A percentile compares a stretch with the other conserved stretches of the same genome.
Evolutionary conservation across 2,888 invertebrate species (phyloP).

Genomic region (Coecobrya sp.): DNA sequence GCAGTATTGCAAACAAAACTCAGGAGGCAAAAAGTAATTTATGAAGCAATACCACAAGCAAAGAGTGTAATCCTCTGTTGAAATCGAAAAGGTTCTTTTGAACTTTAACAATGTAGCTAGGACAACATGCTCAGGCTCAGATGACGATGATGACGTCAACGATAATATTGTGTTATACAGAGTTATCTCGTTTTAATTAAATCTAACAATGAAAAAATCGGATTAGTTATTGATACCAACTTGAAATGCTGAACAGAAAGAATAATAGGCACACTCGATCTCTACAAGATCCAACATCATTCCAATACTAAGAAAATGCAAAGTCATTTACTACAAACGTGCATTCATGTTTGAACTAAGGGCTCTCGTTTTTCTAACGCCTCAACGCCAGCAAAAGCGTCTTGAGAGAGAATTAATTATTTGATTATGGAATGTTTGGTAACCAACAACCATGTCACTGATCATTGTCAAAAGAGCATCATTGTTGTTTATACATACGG

Average conservation of each 20-base stretch:
- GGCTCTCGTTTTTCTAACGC: not conserved
- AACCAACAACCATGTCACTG: constrained; percentile 26
- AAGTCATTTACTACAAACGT: constrained; percentile 57
- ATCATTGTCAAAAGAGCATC: constrained; percentile 7
- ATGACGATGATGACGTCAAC: not conserved
- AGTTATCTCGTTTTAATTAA: constrained; percentile 59
- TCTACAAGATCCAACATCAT: not conserved
- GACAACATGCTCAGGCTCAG: not conserved
- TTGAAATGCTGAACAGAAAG: not conserved
- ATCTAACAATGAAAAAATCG: constrained; percentile 61
- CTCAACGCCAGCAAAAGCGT: not conserved
- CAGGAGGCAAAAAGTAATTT: not conserved
- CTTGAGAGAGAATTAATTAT: not conserved
- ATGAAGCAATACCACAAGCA: not conserved
- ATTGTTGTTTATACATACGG: not conserved
- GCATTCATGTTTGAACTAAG: not conserved
- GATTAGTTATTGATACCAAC: constrained; percentile 57
- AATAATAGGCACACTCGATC: not conserved
- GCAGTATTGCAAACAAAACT: not conserved
- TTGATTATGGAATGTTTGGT: not conserved
- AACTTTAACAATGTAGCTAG: constrained; percentile 13
- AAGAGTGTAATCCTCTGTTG: not conserved
- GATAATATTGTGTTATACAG: not conserved
- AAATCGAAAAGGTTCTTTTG: not conserved
- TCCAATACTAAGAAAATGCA: constrained; percentile 51